Percentiles rank a stretch among this genome's conserved stretches.
phyloP scores from a whole-genome alignment of 2,888 invertebrate genomes.

The Torymus texanus region DNA sequence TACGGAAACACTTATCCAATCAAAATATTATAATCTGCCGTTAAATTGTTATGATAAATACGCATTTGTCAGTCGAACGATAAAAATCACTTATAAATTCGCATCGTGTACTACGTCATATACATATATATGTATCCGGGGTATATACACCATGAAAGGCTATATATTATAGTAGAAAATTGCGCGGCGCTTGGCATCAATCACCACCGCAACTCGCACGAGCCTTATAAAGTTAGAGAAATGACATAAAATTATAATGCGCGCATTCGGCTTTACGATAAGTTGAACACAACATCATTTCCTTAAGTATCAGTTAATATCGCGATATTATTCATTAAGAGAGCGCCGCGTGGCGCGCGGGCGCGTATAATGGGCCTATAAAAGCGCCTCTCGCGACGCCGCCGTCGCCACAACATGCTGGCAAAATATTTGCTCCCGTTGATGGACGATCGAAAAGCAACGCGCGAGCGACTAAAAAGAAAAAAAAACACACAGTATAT shows the following conservation, averaged over 20 bases:
- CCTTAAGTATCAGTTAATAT: slow-evolving; percentile 56
- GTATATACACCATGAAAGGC: not conserved
- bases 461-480: not conserved
- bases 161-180: slow-evolving; percentile 23
- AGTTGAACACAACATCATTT: slow-evolving; percentile 54
- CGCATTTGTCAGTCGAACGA: not conserved
- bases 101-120: not conserved
- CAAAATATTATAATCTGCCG: slow-evolving; percentile 19
- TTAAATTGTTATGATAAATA: slow-evolving; percentile 35
- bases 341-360: slow-evolving; percentile 19
- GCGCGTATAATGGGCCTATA: slow-evolving; percentile 45
- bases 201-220: slow-evolving; percentile 36
- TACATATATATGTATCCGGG: too few relatives aligned
- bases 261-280: slow-evolving; percentile 50
- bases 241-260: slow-evolving; percentile 55
- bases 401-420: too few relatives aligned
- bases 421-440: slow-evolving; percentile 36
- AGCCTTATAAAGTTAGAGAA: slow-evolving; percentile 49
- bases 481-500: not conserved
- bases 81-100: slow-evolving; percentile 20
- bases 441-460: slow-evolving; percentile 2
- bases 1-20: not conserved
- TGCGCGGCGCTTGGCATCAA: slow-evolving; percentile 31
- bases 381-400: slow-evolving; percentile 10
- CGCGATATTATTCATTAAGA: slow-evolving; percentile 55